Evolutionary conservation across 2,797 vertebrate species (phyloP).

Genomic region (Merluccius polli): DNA sequence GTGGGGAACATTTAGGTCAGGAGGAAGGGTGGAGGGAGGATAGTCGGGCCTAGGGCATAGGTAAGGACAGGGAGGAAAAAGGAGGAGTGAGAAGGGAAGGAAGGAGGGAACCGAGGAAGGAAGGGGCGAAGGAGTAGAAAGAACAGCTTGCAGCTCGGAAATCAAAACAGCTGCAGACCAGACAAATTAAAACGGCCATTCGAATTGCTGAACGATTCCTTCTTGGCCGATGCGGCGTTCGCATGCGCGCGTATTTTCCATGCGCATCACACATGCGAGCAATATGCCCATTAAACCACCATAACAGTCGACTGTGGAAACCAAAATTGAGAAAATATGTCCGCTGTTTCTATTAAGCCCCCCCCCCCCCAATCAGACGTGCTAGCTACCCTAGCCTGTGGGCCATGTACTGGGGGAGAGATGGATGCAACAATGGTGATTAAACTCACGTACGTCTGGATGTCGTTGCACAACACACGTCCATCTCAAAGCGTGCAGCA

Average conservation of each 20-base stretch:
- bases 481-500: no score
- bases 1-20: not conserved
- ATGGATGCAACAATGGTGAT: no score
- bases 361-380: no score
- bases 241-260: not conserved
- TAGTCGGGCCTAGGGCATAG: constrained; percentile 3
- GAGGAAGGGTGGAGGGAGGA: constrained; percentile 1
- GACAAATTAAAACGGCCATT: constrained; percentile 7
- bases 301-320: no score
- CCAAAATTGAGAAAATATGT: no score
- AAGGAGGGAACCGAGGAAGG: not conserved
- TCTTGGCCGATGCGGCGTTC: not conserved
- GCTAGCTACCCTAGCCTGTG: no score
- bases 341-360: no score
- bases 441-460: no score
- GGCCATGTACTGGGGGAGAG: no score
- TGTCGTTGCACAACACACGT: no score
- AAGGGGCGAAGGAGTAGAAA: constrained; percentile 30
- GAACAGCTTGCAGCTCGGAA: constrained; percentile 21
- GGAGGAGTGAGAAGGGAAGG: not conserved
- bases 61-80: not conserved
- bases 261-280: no score
- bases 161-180: constrained; percentile 32
- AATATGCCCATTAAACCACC: no score
- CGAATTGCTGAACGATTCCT: not conserved